Base-by-base conservation (phyloP, 1,140 invertebrate genomes). In the Drosophila nigromelanica region DNA sequence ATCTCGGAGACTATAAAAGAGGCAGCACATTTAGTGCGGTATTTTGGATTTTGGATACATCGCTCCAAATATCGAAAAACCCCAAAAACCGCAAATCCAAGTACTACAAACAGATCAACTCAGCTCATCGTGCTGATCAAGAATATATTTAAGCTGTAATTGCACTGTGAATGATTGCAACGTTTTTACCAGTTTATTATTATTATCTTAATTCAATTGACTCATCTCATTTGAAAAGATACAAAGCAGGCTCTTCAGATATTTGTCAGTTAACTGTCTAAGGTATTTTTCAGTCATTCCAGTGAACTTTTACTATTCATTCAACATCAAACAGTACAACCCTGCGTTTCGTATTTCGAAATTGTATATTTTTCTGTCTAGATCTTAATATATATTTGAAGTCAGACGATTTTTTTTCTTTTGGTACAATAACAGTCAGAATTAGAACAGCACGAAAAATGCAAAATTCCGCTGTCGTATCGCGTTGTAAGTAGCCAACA, bases 271-370 rank as follows among this genome's bases (percentile, higher is more conserved):
- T 14, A 33, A 5, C 11, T 30, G 10, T 18, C 12, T 6, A 3
- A 54, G 12, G 10, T 60, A 5, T 14, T 42, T 42, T 3, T 37
- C 4, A 14, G 24, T 2, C 27, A 10, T 15, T 33, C 0, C 2
- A 35, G 21, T 27, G 1, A 27, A 30, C n/a, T 14, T 11, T 33
- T 59, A 21, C 27, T 5, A 18, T 39, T 59, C 47, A 68, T 60
- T 68, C 37, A 69, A 68, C 52, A 68, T 48, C 40, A 54, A 68
- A 61, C 55, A 61, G 24, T 37, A 60, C 37, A 40, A 47, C 21
- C 15, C 40, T 50, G 56, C 21, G 40, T 60, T 56, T 73, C 48
- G 24, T 60, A 33, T 48, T 60, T 73, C 71, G 63, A 73, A 73
- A 73, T 73, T 73, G 40, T 39, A 42, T 27, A 39, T 60, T 51